A percentile compares a stretch with the other conserved stretches of the same genome.
Conservation (phyloP, 2,113 vertebrate genomes). For the Lynx canadensis region DNA sequence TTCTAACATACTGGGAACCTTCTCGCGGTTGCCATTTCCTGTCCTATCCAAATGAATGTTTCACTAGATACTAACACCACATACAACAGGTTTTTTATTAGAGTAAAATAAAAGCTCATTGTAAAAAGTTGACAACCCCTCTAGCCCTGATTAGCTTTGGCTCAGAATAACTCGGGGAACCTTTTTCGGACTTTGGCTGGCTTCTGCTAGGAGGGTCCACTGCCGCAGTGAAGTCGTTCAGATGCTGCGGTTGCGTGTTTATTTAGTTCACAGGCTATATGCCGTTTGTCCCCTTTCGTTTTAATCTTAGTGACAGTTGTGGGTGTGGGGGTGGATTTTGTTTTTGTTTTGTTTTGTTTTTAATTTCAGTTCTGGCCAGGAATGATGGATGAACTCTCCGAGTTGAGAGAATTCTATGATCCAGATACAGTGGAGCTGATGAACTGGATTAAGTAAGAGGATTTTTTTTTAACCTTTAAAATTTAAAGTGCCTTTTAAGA, state of each 20-base stretch:
- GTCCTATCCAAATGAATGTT: background rate
- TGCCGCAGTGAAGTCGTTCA: background rate
- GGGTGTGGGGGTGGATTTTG: slow-evolving; percentile 54
- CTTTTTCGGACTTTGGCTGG: background rate
- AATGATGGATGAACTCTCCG: slow-evolving; percentile 94
- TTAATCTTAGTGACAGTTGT: slow-evolving; percentile 31
- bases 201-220: background rate
- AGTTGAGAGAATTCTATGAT: slow-evolving; percentile 98
- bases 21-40: background rate
- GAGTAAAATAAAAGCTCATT: background rate
- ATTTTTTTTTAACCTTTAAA: slow-evolving; percentile 76
- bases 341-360: slow-evolving; percentile 74
- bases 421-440: slow-evolving; percentile 99
- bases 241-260: fast-evolving
- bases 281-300: background rate
- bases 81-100: background rate
- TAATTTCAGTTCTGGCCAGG: slow-evolving; percentile 95
- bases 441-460: slow-evolving; percentile 98
- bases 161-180: background rate
- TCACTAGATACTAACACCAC: background rate
- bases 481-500: slow-evolving; percentile 70
- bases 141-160: background rate
- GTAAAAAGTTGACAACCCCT: background rate
- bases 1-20: background rate
- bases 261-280: background rate